phyloP scores from a whole-genome alignment of 2,113 vertebrate genomes.

The Alligator sinensis region DNA sequence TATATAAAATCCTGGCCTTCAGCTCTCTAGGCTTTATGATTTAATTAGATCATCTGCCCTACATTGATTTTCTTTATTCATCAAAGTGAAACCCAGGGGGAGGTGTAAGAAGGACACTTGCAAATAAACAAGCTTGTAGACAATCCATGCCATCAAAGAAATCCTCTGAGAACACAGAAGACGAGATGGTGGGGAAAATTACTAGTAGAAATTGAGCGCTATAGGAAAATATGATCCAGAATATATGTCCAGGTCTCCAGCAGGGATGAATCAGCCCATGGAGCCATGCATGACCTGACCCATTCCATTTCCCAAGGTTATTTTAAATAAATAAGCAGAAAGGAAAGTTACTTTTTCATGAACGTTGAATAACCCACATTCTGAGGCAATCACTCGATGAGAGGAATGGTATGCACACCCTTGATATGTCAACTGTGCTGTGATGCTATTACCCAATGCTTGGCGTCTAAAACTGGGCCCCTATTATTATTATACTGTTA shows the following conservation, averaged over 20 bases:
- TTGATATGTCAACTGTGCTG: background rate
- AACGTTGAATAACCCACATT: background rate
- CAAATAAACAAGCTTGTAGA: too few relatives aligned
- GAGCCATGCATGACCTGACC: rapidly evolving
- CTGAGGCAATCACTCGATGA: background rate
- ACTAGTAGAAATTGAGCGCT: background rate
- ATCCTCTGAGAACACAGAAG: too few relatives aligned
- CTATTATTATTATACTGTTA: background rate
- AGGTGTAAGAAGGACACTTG: too few relatives aligned
- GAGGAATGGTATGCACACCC: background rate
- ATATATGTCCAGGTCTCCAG: rapidly evolving
- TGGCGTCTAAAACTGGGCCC: background rate
- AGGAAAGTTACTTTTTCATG: background rate
- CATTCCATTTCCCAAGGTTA: background rate
- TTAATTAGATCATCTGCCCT: too few relatives aligned
- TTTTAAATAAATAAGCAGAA: rapidly evolving
- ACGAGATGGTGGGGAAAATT: too few relatives aligned
- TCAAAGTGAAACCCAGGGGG: too few relatives aligned
- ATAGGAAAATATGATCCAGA: background rate
- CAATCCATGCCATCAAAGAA: too few relatives aligned
- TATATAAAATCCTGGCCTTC: too few relatives aligned
- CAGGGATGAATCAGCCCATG: background rate
- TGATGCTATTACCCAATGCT: background rate
- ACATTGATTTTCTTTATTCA: too few relatives aligned
- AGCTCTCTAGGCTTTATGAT: too few relatives aligned